These are phyloP conservation scores for Sebastes minor DNA, from an alignment of 2,797 vertebrate species.

Conservation along the genomic window DNA sequence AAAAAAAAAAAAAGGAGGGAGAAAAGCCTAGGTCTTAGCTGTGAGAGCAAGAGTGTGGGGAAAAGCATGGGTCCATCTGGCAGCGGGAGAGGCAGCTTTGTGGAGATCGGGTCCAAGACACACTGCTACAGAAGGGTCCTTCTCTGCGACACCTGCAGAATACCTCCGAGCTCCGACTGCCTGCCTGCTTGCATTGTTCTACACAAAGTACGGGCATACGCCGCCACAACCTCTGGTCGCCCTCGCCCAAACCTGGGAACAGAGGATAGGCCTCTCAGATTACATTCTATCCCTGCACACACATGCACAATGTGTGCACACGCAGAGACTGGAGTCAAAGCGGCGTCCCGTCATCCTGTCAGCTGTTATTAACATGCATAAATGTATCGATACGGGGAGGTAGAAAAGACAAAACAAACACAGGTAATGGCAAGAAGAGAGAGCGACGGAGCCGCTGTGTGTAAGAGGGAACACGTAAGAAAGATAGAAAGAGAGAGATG, in stretches of 20 bases:
- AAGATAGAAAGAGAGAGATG: conserved; percentile 60
- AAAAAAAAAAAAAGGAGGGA: conserved; percentile 68
- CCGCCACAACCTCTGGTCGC: conserved; percentile 57
- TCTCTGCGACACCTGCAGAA: conserved; percentile 84
- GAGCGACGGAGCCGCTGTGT: conserved; percentile 10
- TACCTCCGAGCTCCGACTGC: conserved; percentile 70
- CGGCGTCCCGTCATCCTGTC: conserved; percentile 27
- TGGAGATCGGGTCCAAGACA: conserved; percentile 84
- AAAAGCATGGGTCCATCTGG: conserved; percentile 87
- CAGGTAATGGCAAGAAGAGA: conserved; percentile 13
- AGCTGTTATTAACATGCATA: conserved; percentile 43
- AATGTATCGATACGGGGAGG: conserved; percentile 31
- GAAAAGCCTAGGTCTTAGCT: conserved; percentile 88
- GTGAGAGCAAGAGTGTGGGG: conserved; percentile 82
- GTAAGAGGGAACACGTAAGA: conserved; percentile 34
- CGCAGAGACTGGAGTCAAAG: not conserved
- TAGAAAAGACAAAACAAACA: conserved; percentile 15
- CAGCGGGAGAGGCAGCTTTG: conserved; percentile 83
- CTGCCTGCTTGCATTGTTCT: conserved; percentile 73
- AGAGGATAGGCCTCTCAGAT: conserved; percentile 53
- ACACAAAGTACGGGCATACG: conserved; percentile 54
- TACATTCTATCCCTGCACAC: conserved; percentile 37
- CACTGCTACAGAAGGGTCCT: conserved; percentile 86
- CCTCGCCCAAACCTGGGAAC: conserved; percentile 46
- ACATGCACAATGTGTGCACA: conserved; percentile 12